Base-by-base conservation (phyloP, 2,888 invertebrate species). In the Drosophila testacea region DNA sequence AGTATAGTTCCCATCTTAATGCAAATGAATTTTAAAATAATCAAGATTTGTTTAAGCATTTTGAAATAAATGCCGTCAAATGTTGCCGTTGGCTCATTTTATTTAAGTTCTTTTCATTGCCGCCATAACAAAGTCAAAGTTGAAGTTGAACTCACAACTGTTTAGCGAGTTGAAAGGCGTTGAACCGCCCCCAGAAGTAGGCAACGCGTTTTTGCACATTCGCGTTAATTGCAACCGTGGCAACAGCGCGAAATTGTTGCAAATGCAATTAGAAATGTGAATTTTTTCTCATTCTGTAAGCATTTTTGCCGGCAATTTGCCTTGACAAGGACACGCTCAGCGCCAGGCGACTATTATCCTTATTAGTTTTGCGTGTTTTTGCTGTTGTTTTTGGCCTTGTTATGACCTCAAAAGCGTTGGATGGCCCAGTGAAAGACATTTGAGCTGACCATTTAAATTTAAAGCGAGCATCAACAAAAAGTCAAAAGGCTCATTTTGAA, bases 221-320 rank as follows among this genome's bases (percentile, higher is more conserved):
- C 41, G 64, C 60, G 69, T 60, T 82, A 83, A 86, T 82, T 83
- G 78, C 79, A 72, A 67, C 71, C 47, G 55, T 76, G 46, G 61
- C 39, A 48, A 34, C 48, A 28, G 41, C 57, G 56, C 57, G 63
- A 47, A 69, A 56, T 59, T 69, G 88, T 72, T 84, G 85, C 82
- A 69, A 77, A 73, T 79, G 88, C 79, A 79, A 83, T 84, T 88
- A 83, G 64, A 77, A 79, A 65, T 42, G 28, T 22, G 50, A 42
- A 22, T 62, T 62, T 60, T 47, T 47, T 6, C 32, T 32, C 46
- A 10, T 56, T 34, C n/a, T 16, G 10, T 36, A 16, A 36, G 28
- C 16, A 34, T 13, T 67, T 48, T 39, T 5, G 28, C 48, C 50
- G 34, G 28, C 51, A 36, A 38, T 64, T 55, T 64, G 11, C 7